A percentile compares a stretch with the other conserved stretches of the same genome.
These are phyloP conservation scores for Megalopta genalis DNA, from an alignment of 1,140 invertebrate genomes.

Conservation along the genomic window DNA sequence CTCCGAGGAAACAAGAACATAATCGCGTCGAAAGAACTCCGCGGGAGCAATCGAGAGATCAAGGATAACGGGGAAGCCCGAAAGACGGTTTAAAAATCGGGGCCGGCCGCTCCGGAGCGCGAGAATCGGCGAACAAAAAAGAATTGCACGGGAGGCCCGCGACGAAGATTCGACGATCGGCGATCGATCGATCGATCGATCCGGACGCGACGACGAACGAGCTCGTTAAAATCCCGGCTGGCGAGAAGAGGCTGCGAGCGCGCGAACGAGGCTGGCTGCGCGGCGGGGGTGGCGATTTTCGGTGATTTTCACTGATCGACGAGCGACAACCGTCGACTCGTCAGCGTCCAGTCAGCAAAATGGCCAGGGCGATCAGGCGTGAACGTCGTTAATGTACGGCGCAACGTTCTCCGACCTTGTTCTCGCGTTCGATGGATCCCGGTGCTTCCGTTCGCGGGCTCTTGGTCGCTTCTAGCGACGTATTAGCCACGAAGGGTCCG, in stretches of 20 bases:
- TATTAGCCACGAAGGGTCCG: constrained; percentile 76
- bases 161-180: too few relatives aligned
- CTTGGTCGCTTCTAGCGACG: constrained; percentile 43
- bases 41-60: too few relatives aligned
- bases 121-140: too few relatives aligned
- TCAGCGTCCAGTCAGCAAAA: constrained; percentile 36
- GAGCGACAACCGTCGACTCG: constrained; percentile 46
- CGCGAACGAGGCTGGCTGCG: too few relatives aligned
- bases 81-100: too few relatives aligned
- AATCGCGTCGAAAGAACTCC: too few relatives aligned
- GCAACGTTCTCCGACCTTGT: constrained; percentile 35
- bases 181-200: too few relatives aligned
- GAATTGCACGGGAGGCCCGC: too few relatives aligned
- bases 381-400: constrained; percentile 30
- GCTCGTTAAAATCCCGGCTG: background rate
- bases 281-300: background rate
- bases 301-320: constrained; percentile 10
- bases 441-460: constrained; percentile 40
- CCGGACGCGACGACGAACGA: background rate
- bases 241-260: background rate
- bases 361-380: constrained; percentile 26
- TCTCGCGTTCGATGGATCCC: constrained; percentile 45
- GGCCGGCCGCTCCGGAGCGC: too few relatives aligned
- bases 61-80: too few relatives aligned
- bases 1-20: too few relatives aligned